Evolutionary conservation across 2,888 invertebrate genomes (phyloP), one percentile per base, ranked within the genome.

Genomic region (Troglohyphantes excavatus): DNA sequence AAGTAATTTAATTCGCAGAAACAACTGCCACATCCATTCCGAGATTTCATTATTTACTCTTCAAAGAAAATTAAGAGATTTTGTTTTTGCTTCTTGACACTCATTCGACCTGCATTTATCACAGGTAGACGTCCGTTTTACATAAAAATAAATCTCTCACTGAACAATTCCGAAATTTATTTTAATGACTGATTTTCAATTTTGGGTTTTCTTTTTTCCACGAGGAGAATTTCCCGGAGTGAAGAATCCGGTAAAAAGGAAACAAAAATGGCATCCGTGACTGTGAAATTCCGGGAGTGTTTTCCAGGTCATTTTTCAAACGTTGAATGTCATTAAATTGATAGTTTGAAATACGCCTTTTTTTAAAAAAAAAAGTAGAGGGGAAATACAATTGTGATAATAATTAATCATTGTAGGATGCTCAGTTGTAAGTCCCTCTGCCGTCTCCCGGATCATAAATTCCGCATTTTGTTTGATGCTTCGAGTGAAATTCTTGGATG

Each of bases 291-390:
- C 43, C 63, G 46, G 65, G 33, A 65, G 73, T 73, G 70, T 65
- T 83, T 83, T 82, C 59, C 0, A 11, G 21, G 29, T 46, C 43
- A 65, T 73, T 83, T 83, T 83, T 73, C 63, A 83, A 73, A 21
- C 26, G 39, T 23, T 21, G 46, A 53, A 27, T 82, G 39, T 70
- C 72, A 72, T 72, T 27, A 39, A 82, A 83, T 82, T 70, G 59
- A 70, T 59, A 72, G 82, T 82, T 63, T 23, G 67, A 43, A 27
- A 75, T 29, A 59, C 59, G 65, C 13, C n/a, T 78, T 61, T 63
- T 61, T 65, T 61, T 43, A 2, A 53, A 53, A 3, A 33, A 19
- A 13, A 23, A n/a, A n/a, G n/a, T n/a, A n/a, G n/a, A n/a, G n/a
- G 65, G 2, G 23, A 27, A 65, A 33, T 39, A 78, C 78, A 78